Base-by-base conservation (phyloP, 2,113 vertebrate species). In the Hyaena hyaena region DNA sequence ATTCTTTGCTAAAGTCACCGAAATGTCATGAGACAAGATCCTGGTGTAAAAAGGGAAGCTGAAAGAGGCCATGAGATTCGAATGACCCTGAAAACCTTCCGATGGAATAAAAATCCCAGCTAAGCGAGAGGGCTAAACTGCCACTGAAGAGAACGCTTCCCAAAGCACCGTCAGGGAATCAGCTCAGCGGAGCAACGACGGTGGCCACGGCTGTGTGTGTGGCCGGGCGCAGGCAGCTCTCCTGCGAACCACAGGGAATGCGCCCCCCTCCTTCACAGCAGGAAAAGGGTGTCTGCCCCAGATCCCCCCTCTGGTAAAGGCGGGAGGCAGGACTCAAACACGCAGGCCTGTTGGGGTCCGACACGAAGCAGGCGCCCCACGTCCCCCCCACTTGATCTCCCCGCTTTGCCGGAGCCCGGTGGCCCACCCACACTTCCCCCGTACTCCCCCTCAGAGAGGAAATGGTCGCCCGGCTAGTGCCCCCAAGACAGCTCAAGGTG, bases 341-440 rank as follows among this genome's bases (percentile, higher is more conserved):
- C 4, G 4, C 58, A 31, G 69, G 43, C 1, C 68, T 28, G 33
- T 3, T 1, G 26, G 48, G 19, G 4, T 0, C 65, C 1, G 21
- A 21, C 24, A 24, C 1, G 2, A 0, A 8, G 35, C 73, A 24
- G 12, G n/a, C 11, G 0, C 39, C 55, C 81, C 14, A 0, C 15
- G 2, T 1, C 11, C 0, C 0, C 2, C 11, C 0, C 0, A 9
- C 21, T 35, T 35, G 6, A 7, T 50, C 50, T 7, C 19, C 63
- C 85, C 80, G 17, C 21, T 26, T 4, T 21, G 9, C 58, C 10
- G n/a, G 4, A 17, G 45, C 10, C 6, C 19, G 19, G 55, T 0
- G 8, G 2, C 43, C 73, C 28, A 8, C 19, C 24, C 53, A 17
- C 8, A 2, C 1, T 8, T 3, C n/a, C 81, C 58, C 24, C 0